These are phyloP conservation scores for Sebastes elongatus DNA, from an alignment of 2,797 vertebrate genomes.

Conservation along the genomic window DNA sequence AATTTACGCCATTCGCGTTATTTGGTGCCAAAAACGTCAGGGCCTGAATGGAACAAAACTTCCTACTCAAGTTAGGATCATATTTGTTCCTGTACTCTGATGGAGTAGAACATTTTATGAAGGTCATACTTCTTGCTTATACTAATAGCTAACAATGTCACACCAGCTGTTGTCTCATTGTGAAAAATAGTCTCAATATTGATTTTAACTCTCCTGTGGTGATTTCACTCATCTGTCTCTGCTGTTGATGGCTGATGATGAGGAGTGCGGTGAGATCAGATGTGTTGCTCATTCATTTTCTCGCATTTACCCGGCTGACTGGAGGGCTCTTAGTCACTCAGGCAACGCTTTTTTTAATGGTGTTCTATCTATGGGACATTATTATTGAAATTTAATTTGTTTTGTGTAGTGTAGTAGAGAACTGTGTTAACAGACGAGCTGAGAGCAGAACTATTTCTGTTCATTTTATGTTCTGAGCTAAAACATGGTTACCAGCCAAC, in stretches of 20 bases:
- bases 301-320: constrained; percentile 14
- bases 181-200: constrained; percentile 56
- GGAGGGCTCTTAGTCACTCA: constrained; percentile 11
- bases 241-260: constrained; percentile 54
- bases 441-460: background rate
- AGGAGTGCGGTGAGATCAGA: constrained; percentile 65
- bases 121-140: constrained; percentile 16
- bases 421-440: background rate
- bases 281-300: constrained; percentile 63
- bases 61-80: background rate
- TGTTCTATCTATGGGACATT: background rate
- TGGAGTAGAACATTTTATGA: background rate
- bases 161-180: constrained; percentile 24
- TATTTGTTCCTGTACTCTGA: background rate
- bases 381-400: background rate
- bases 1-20: constrained; percentile 43
- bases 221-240: constrained; percentile 65
- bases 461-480: background rate
- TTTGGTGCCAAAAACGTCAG: constrained; percentile 41
- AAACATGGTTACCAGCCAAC: background rate
- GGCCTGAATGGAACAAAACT: background rate
- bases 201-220: constrained; percentile 58
- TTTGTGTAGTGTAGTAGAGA: background rate
- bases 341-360: background rate
- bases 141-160: constrained; percentile 7